Evolutionary conservation across 2,113 vertebrate species (phyloP).

Genomic region (Saimiri boliviensis): DNA sequence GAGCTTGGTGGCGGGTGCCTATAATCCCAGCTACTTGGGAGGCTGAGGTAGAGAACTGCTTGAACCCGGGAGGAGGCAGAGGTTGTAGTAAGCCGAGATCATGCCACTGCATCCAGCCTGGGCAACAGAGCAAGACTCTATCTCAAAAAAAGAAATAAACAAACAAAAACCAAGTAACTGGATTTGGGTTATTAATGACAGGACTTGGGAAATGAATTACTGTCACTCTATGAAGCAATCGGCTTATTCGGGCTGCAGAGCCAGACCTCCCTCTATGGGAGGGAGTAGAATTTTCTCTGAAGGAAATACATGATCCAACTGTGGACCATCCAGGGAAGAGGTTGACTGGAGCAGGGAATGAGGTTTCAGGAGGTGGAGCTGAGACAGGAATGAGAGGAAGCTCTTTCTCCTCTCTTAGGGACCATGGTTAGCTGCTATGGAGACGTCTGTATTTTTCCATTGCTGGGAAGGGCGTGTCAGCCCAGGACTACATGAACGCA

Average conservation of each 20-base stretch:
- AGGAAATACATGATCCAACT: not conserved
- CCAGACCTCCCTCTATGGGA: not conserved
- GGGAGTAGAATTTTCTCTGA: not conserved
- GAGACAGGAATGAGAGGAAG: not conserved
- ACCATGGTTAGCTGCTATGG: not conserved
- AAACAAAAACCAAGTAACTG: too few species aligned
- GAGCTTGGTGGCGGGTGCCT: too few species aligned
- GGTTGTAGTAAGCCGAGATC: too few species aligned
- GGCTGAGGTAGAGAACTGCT: too few species aligned
- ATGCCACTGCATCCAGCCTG: too few species aligned
- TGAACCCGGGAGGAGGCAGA: too few species aligned
- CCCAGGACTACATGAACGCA: not conserved
- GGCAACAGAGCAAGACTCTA: too few species aligned
- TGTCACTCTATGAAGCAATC: not conserved
- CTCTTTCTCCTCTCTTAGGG: not conserved
- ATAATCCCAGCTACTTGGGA: too few species aligned
- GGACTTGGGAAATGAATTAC: not conserved
- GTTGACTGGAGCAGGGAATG: rapidly evolving
- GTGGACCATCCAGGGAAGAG: not conserved
- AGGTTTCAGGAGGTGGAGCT: not conserved
- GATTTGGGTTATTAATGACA: not conserved
- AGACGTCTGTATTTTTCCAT: not conserved
- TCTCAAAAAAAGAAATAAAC: too few species aligned
- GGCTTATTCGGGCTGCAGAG: not conserved
- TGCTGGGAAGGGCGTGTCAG: not conserved